Evolutionary conservation across 1,140 invertebrate species (phyloP), one percentile per base, ranked within the genome.

Genomic region (Plutomurus gul): DNA sequence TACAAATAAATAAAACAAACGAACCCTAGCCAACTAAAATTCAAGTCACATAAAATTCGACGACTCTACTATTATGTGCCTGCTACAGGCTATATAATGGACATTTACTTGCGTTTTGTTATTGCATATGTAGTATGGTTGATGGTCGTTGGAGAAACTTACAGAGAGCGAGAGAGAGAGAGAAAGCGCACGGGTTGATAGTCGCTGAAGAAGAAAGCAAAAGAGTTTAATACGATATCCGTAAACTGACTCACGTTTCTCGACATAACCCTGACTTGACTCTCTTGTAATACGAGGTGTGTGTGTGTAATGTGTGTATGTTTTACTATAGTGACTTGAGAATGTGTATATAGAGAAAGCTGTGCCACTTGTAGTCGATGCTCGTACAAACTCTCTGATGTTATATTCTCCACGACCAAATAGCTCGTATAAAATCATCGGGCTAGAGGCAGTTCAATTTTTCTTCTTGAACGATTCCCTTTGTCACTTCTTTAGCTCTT

Each of bases 401-500:
- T 16, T 65, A 3, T 30, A 65, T 65, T n/a, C n/a, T n/a, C n/a
- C n/a, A n/a, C n/a, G n/a, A n/a, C n/a, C n/a, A n/a, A n/a, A n/a
- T n/a, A n/a, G n/a, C n/a, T n/a, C n/a, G n/a, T n/a, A n/a, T n/a
- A n/a, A n/a, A n/a, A 30, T 56, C 51, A 27, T 65, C 56, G 11
- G 27, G 56, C 56, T 65, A 30, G 56, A 25, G 56, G 56, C 36
- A 65, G 56, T 65, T 65, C 56, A 65, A 65, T 65, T 65, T 65
- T 65, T 65, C 56, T 65, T 65, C 56, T 65, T n/a, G 30, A 65
- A 65, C 36, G 56, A 65, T 25, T 30, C 56, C 18, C 56, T 65
- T 65, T 65, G 56, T 65, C 56, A 65, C 56, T 65, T 65, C 56
- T 65, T 65, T 27, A 65, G 56, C 56, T 65, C 56, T 65, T 65